Evolutionary conservation across 2,888 invertebrate species (phyloP), one percentile per base, ranked within the genome.

Genomic region (Cataglyphis cursor): DNA sequence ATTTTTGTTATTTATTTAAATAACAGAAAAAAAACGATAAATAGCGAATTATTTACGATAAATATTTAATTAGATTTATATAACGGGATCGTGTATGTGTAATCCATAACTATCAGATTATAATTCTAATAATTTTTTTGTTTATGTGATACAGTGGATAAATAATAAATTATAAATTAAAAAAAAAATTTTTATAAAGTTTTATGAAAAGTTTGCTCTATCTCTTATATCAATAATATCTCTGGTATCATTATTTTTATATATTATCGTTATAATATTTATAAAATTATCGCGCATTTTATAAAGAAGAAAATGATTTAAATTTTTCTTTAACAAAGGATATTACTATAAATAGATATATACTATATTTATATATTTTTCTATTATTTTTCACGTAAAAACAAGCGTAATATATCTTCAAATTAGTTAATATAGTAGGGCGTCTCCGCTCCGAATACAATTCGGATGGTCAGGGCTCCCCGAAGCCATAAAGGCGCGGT

Each of bases 371-470:
- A 15, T 44, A 44, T 44, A n/a, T 51, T 48, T 48, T n/a, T 48
- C 18, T 6, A 10, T 21, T 57, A 57, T 57, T 57, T 21, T 24
- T 10, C 10, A 10, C 21, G 21, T 35, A 48, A 68, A 75, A 24
- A 12, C 18, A 51, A 51, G 66, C 15, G 10, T 41, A 21, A 62
- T 62, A 54, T 24, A 75, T 68, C 35, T 76, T n/a, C 3, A 73
- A 80, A 80, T 73, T 80, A 73, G 57, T 73, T 78, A 72, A 78
- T 78, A 59, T 31, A 18, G 35, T 28, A 38, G 35, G 31, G 35
- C 9, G 6, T 57, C 31, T 18, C 18, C 18, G 59, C 12, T 72
- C n/a, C 8, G n/a, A 51, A 51, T 2, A 51, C n/a, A 59, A 73
- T 44, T 73, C 59, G 44, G 35, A 8, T 44, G 54, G 76, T 31